Evolutionary conservation across 2,888 invertebrate species (phyloP).

Genomic region (Lithosia quadra): DNA sequence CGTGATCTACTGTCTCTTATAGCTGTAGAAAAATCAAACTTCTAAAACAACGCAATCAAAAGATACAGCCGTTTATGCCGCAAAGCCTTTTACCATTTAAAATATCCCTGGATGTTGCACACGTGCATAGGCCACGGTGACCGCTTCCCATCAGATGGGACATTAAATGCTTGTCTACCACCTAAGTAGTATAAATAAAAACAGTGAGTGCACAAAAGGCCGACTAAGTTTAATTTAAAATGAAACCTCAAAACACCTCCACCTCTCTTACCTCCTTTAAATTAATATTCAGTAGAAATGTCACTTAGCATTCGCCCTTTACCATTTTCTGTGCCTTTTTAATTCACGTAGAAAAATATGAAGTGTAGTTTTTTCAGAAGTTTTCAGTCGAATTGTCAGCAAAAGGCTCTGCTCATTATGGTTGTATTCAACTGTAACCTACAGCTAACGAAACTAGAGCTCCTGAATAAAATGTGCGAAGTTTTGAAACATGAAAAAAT

Average conservation of each 20-base stretch:
- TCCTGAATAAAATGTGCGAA: conserved; percentile 15
- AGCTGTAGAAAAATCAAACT: too few species aligned
- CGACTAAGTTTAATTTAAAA: conserved; percentile 7
- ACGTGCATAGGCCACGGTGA: too few species aligned
- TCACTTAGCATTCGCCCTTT: conserved; percentile 30
- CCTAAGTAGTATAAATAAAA: too few species aligned
- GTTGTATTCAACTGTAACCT: conserved; percentile 43
- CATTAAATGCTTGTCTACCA: too few species aligned
- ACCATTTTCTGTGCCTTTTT: conserved; percentile 31
- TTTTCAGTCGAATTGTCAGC: conserved; percentile 48
- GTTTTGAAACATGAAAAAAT: conserved; percentile 13
- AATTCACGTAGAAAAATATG: conserved; percentile 50
- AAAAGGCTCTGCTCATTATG: conserved; percentile 49
- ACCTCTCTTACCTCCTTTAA: not conserved
- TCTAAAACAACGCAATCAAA: too few species aligned
- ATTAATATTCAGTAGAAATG: conserved; percentile 19
- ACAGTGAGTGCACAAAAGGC: not conserved
- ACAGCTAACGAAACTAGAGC: conserved; percentile 28
- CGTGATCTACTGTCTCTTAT: too few species aligned
- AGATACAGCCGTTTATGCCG: too few species aligned
- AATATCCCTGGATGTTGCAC: too few species aligned
- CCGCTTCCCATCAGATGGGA: too few species aligned
- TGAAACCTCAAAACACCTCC: not conserved
- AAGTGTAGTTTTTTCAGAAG: conserved; percentile 35
- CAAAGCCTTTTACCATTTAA: too few species aligned